phyloP scores from a whole-genome alignment of 1,140 invertebrate genomes.

The Littorina saxatilis region DNA sequence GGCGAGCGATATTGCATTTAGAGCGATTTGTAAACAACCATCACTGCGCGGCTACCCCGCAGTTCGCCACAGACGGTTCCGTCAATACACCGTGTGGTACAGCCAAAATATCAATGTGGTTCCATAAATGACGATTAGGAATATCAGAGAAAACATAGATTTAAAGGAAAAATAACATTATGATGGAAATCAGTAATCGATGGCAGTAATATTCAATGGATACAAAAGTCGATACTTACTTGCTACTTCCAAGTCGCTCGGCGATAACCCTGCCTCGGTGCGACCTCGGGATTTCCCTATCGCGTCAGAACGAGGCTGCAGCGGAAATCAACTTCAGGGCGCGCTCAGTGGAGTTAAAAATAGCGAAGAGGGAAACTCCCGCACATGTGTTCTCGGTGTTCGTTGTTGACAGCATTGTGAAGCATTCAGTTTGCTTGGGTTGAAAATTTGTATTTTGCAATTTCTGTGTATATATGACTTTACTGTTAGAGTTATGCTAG shows the following conservation, averaged over 20 bases:
- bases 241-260: conserved; percentile 29
- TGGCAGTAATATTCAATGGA: conserved; percentile 29
- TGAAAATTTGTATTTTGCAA: background rate
- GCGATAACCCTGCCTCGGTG: conserved; percentile 35
- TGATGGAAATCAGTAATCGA: background rate
- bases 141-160: conserved; percentile 22
- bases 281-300: conserved; percentile 37
- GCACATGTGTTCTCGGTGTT: background rate
- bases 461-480: background rate
- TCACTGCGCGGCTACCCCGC: background rate
- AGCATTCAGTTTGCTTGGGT: too few relatives aligned
- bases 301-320: conserved; percentile 30
- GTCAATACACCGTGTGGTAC: background rate
- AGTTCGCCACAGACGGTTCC: conserved; percentile 26
- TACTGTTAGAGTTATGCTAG: background rate
- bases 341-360: background rate
- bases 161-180: background rate
- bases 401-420: background rate
- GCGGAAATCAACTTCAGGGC: conserved; percentile 20
- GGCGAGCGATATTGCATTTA: background rate
- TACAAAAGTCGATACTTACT: conserved; percentile 37
- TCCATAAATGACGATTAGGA: background rate
- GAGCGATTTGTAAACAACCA: background rate
- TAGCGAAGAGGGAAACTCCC: background rate
- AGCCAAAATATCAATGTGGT: background rate